Evolutionary conservation across 2,113 vertebrate genomes (phyloP).

Genomic region (Pogona vitticeps): DNA sequence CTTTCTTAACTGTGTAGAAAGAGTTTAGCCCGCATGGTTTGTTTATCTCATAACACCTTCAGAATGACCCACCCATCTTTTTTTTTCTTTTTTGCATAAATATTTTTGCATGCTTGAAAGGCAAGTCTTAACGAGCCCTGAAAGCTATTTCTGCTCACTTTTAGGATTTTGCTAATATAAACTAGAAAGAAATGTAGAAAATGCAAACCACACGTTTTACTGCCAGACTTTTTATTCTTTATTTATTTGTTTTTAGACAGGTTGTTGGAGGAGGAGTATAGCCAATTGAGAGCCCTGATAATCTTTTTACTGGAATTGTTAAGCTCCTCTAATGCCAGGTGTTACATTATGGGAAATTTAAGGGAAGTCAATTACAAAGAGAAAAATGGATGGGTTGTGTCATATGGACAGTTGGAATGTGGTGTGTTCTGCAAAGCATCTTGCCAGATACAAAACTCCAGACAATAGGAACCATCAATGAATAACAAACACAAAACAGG

Average conservation of each 20-base stretch:
- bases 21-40: slow-evolving; percentile 48
- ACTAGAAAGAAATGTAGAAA: slow-evolving; percentile 37
- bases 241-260: not conserved
- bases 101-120: slow-evolving; percentile 60
- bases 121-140: slow-evolving; percentile 53
- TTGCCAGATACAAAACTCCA: slow-evolving; percentile 61
- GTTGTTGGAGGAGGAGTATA: not conserved
- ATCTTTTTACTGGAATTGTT: slow-evolving; percentile 3
- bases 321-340: slow-evolving; percentile 40
- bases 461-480: slow-evolving; percentile 44
- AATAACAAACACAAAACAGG: slow-evolving; percentile 26
- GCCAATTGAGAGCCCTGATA: slow-evolving; percentile 26
- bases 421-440: not conserved
- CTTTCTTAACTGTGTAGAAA: not conserved
- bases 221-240: slow-evolving; percentile 43
- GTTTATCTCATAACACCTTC: slow-evolving; percentile 24
- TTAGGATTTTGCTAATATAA: slow-evolving; percentile 55
- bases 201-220: slow-evolving; percentile 44
- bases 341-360: not conserved
- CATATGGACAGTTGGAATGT: not conserved
- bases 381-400: rapidly evolving
- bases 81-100: slow-evolving; percentile 35
- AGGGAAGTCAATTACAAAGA: slow-evolving; percentile 15
- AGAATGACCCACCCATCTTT: slow-evolving; percentile 34
- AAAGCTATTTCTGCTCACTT: slow-evolving; percentile 62